Conservation (phyloP, 1,140 invertebrate species). For the Ctenoplectra terminalis region DNA sequence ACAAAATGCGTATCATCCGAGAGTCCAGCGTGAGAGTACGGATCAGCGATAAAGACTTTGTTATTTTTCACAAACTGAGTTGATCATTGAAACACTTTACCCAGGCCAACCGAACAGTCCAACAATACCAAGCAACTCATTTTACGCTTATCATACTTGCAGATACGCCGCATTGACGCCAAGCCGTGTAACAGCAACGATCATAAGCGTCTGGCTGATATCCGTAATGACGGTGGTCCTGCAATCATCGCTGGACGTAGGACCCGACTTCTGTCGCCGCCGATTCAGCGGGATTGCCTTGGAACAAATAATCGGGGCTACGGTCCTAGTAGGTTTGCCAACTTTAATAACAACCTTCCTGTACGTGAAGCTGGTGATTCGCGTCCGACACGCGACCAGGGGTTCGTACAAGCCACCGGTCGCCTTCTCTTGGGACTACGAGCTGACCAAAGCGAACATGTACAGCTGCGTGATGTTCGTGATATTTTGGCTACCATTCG, state of each 20-base stretch:
- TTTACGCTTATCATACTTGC: not conserved
- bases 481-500: slow-evolving; percentile 88
- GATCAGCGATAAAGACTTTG: no score
- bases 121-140: no score
- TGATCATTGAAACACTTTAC: no score
- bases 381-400: slow-evolving; percentile 80
- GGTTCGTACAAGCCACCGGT: slow-evolving; percentile 86
- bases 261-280: slow-evolving; percentile 87
- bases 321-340: slow-evolving; percentile 84
- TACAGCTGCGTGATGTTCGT: slow-evolving; percentile 86
- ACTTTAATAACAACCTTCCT: slow-evolving; percentile 81
- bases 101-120: no score
- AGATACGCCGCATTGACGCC: slow-evolving; percentile 81
- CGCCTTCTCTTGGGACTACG: slow-evolving; percentile 86
- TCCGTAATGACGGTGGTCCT: slow-evolving; percentile 81
- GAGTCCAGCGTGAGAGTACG: no score
- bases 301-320: slow-evolving; percentile 83
- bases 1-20: no score
- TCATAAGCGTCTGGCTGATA: slow-evolving; percentile 84
- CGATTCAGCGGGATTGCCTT: slow-evolving; percentile 73
- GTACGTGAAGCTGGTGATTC: slow-evolving; percentile 82
- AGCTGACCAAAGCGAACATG: slow-evolving; percentile 86
- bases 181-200: slow-evolving; percentile 82
- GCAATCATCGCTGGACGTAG: slow-evolving; percentile 84
- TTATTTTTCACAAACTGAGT: no score